Base-by-base conservation (phyloP, 2,888 invertebrate genomes). In the Polydrusus pterygomalis region DNA sequence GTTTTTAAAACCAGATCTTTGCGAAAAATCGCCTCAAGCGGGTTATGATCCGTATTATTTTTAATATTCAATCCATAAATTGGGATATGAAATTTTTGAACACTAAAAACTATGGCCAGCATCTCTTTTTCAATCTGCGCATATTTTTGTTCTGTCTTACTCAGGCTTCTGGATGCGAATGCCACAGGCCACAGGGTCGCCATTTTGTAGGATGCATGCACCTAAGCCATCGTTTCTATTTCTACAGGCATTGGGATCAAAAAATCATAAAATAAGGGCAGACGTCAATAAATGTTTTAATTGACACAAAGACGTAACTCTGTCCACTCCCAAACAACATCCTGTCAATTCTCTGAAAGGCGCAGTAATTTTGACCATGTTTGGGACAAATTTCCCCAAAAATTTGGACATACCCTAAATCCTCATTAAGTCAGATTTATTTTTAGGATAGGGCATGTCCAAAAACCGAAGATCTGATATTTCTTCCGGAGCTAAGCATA, bases 91-190 rank as follows among this genome's bases (percentile, higher is more conserved):
- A n/a, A n/a, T n/a, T n/a, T n/a, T n/a, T n/a, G n/a, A n/a, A n/a
- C n/a, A n/a, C n/a, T n/a, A n/a, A n/a, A n/a, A n/a, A n/a, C n/a
- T 85, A 82, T 49, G 84, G 84, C 60, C 86, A 78, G 1, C 84
- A 72, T 79, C 86, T 85, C 75, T 43, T 86, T 86, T 79, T 87
- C 86, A 10, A 87, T 85, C 80, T 87, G 85, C 3, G 85, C 80
- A 79, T 84, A 85, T 40, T 81, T n/a, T 84, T 81, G 79, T 70
- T 86, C 84, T 38, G 81, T 79, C 18, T 81, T 79, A 18, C 78
- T 83, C 11, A 86, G 65, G 18, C 80, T 82, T 77, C 83, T 58
- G n/a, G n/a, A n/a, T n/a, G n/a, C n/a, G n/a, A n/a, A n/a, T n/a
- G n/a, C n/a, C n/a, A n/a, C n/a, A n/a, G n/a, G n/a, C n/a, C n/a